These are phyloP conservation scores for Salticus scenicus DNA, from an alignment of 2,888 invertebrate genomes.

Conservation along the genomic window DNA sequence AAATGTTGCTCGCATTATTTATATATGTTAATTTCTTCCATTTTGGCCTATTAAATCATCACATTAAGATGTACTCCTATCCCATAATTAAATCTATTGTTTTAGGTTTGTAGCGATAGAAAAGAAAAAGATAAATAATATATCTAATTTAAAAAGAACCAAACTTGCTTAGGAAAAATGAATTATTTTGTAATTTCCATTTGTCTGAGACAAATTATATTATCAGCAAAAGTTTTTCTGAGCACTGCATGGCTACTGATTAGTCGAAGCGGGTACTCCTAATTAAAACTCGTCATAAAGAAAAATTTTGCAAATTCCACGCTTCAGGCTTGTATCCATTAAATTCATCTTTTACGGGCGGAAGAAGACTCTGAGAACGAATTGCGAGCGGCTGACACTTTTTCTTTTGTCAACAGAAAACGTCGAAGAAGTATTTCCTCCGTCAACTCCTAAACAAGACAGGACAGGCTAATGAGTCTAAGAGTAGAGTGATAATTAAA, in stretches of 20 bases:
- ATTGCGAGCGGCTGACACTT: not conserved
- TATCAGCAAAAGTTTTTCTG: not conserved
- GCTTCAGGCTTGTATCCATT: not conserved
- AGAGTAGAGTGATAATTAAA: conserved; percentile 54
- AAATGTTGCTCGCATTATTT: too few relatives aligned
- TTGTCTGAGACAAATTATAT: not conserved
- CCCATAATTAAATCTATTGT: too few relatives aligned
- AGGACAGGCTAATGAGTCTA: conserved; percentile 54
- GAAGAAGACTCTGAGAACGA: not conserved
- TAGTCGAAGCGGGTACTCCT: not conserved
- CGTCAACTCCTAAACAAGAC: conserved; percentile 15
- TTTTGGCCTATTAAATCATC: too few relatives aligned
- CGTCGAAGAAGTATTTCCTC: conserved; percentile 2
- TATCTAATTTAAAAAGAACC: too few relatives aligned
- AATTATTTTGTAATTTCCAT: not conserved
- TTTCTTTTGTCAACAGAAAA: conserved; percentile 12
- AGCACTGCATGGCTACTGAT: not conserved
- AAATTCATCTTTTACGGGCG: conserved; percentile 12
- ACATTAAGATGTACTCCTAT: too few relatives aligned
- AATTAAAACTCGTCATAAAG: not conserved
- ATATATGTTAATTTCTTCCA: too few relatives aligned
- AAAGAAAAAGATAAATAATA: too few relatives aligned
- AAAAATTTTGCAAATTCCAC: not conserved
- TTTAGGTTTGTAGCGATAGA: too few relatives aligned
- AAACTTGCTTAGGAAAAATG: too few relatives aligned